Conservation (phyloP, 2,888 invertebrate species). For the Chymomyza procnemis region DNA sequence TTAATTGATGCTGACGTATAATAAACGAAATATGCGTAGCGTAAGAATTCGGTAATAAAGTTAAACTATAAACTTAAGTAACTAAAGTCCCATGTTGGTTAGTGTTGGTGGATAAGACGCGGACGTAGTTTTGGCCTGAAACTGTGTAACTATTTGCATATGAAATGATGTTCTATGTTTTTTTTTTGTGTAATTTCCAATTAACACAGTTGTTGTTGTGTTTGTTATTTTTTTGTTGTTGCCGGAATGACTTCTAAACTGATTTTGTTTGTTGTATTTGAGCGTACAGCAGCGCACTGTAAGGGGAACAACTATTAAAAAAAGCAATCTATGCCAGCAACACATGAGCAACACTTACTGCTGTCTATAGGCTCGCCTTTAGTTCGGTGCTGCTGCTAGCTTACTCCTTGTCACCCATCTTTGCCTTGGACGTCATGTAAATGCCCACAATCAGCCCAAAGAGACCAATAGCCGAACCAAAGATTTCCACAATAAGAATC, state of each 20-base stretch:
- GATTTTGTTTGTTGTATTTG: conserved; percentile 31
- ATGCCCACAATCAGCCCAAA: conserved; percentile 99
- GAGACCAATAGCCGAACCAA: conserved; percentile 98
- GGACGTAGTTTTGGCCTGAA: conserved; percentile 10
- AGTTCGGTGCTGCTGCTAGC: not conserved
- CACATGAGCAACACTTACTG: conserved; percentile 1
- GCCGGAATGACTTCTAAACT: conserved; percentile 62
- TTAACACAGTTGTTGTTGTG: conserved; percentile 52
- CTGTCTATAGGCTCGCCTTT: conserved; percentile 4
- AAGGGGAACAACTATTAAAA: conserved; percentile 17
- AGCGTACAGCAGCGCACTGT: conserved; percentile 42
- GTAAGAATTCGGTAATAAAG: conserved; percentile 56
- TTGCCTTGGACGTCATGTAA: conserved; percentile 91
- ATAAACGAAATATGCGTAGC: conserved; percentile 47
- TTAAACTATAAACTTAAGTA: conserved; percentile 56
- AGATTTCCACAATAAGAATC: conserved; percentile 99
- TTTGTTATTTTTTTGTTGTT: conserved; percentile 26
- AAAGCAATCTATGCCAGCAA: too few species aligned
- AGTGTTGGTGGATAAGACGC: conserved; percentile 4
- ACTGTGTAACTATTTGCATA: conserved; percentile 43
- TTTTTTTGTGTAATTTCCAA: conserved; percentile 62
- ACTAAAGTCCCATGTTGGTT: conserved; percentile 60
- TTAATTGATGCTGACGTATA: conserved; percentile 48
- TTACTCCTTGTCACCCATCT: conserved; percentile 84
- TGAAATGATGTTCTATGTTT: conserved; percentile 20